Percentiles rank a stretch among this genome's conserved stretches.
Conservation (phyloP, 2,888 invertebrate species). For the Cephus nigrinus region DNA sequence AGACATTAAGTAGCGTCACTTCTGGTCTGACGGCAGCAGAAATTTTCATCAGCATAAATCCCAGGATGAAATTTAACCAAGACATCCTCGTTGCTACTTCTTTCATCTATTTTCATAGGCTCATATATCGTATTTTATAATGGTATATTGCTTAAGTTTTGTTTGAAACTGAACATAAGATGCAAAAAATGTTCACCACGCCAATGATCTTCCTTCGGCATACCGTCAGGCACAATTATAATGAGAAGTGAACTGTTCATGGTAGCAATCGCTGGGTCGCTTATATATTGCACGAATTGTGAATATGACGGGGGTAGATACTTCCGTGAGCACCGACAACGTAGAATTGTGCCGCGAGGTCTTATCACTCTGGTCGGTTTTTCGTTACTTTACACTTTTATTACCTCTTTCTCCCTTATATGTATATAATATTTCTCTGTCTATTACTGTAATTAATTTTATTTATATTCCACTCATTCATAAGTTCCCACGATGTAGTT, state of each 20-base stretch:
- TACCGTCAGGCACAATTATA: slow-evolving; percentile 7
- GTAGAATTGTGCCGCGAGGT: slow-evolving; percentile 10
- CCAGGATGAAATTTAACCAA: neutral
- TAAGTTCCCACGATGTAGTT: too few species aligned
- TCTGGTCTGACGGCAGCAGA: slow-evolving; percentile 35
- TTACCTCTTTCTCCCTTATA: too few species aligned
- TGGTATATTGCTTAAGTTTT: too few species aligned
- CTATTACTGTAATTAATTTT: too few species aligned
- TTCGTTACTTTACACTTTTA: too few species aligned
- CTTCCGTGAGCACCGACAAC: neutral
- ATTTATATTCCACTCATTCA: too few species aligned
- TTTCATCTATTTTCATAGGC: neutral
- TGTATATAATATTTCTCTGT: too few species aligned
- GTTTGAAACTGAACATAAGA: too few species aligned
- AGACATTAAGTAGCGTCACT: slow-evolving; percentile 37
- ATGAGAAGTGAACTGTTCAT: slow-evolving; percentile 29
- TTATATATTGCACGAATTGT: slow-evolving; percentile 46
- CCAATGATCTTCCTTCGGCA: too few species aligned
- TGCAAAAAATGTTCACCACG: too few species aligned
- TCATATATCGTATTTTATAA: too few species aligned
- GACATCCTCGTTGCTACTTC: neutral
- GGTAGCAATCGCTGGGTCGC: slow-evolving; percentile 47
- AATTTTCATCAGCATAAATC: too few species aligned
- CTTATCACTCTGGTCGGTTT: slow-evolving; percentile 2
- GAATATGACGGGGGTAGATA: slow-evolving; percentile 21